A percentile compares a stretch with the other conserved stretches of the same genome.
These are phyloP conservation scores for Buphagus erythrorhynchus DNA, from an alignment of 2,797 vertebrate species.

Conservation along the genomic window DNA sequence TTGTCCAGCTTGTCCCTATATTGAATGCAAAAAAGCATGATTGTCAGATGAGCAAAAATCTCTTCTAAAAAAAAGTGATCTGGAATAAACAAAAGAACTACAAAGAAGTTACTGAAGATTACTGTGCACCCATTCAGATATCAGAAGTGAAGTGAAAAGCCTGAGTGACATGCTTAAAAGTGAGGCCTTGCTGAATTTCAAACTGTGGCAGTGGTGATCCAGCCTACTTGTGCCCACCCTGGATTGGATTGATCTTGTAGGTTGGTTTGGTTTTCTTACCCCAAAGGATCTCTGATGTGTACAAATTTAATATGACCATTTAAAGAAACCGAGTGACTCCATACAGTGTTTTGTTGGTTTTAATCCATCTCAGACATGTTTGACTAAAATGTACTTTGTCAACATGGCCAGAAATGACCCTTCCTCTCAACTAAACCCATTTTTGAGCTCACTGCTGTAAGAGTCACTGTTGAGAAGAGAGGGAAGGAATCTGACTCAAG, in stretches of 20 bases:
- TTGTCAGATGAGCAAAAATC: neutral
- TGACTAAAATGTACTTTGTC: neutral
- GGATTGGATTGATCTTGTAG: neutral
- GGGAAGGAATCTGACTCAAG: neutral
- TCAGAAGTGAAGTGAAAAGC: neutral
- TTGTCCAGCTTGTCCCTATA: neutral
- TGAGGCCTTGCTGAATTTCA: neutral
- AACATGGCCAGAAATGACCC: neutral
- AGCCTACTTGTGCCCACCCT: neutral
- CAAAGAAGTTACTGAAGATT: neutral
- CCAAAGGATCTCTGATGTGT: neutral
- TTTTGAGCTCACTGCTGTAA: neutral
- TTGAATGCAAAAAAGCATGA: neutral
- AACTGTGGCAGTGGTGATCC: neutral
- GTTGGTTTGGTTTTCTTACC: neutral
- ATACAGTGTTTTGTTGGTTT: neutral
- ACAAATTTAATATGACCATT: neutral
- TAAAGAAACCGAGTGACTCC: neutral
- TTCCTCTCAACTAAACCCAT: neutral
- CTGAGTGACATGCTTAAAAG: neutral
- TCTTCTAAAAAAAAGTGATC: neutral
- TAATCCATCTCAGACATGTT: neutral
- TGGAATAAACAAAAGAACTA: neutral
- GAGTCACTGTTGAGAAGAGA: neutral
- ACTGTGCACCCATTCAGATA: neutral